Evolutionary conservation across 1,140 invertebrate species (phyloP), one percentile per base, ranked within the genome.

Genomic region (Zaprionus nigranus): DNA sequence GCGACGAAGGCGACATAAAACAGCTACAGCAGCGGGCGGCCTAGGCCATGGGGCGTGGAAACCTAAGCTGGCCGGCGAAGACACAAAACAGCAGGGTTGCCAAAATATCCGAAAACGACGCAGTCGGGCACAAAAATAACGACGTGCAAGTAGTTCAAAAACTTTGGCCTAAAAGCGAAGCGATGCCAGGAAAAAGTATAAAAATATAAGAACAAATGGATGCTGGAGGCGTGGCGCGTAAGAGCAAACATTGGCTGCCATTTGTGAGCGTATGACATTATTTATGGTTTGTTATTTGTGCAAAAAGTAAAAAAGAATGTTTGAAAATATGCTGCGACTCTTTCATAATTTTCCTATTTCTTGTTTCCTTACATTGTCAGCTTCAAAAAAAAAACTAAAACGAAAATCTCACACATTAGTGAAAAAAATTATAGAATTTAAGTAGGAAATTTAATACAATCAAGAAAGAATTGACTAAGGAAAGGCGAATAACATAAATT

Each of bases 201-300:
- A 34, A 58, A 12, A 40, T 62, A 57, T 22, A 40, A 56, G 59
- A 68, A 73, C 30, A 74, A 65, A 69, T 75, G 67, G 67, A 68
- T 61, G 77, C 61, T 57, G 54, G 76, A 54, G 83, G 85, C 81
- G 84, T 72, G 81, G 78, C 58, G 17, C 49, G 69, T 53, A 26
- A 40, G 51, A 51, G 69, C 75, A 66, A 90, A 81, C 85, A 90
- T 90, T 90, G 85, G 78, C 85, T 88, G 85, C 85, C 85, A 90
- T 90, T 88, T 81, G 73, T 80, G 76, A 84, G 85, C 81, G 85
- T 90, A 85, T 90, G 85, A 90, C 85, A 90, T 90, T 90, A 90
- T 90, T 90, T 90, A 90, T 90, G 85, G 85, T 90, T 90, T 90
- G 85, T 90, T 90, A 85, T 90, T 90, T 90, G 75, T 78, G 79